phyloP scores from a whole-genome alignment of 2,113 vertebrate species.

The Chamaea fasciata region DNA sequence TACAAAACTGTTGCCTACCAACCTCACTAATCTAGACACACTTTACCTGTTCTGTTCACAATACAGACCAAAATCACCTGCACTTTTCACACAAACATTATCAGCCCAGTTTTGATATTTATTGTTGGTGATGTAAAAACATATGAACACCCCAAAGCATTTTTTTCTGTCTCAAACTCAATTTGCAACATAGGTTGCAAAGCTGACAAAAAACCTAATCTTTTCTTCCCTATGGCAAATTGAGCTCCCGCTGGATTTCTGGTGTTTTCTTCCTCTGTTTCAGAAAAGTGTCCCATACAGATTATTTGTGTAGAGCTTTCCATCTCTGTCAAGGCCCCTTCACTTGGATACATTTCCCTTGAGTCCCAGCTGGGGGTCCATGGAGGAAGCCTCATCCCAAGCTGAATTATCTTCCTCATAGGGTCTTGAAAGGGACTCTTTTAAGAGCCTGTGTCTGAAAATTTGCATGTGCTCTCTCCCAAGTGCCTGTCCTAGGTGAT shows the following conservation, averaged over 20 bases:
- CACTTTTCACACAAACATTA: neutral
- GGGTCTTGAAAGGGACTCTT: neutral
- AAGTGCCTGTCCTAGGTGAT: neutral
- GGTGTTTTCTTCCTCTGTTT: neutral
- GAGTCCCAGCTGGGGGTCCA: neutral
- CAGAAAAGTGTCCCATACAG: neutral
- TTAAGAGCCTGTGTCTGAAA: neutral
- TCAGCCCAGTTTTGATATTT: neutral
- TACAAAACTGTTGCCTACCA: neutral
- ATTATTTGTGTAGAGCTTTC: neutral
- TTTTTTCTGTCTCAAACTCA: neutral
- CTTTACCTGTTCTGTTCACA: neutral
- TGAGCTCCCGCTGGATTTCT: neutral
- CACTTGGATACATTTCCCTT: neutral
- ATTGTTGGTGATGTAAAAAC: neutral
- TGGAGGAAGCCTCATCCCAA: neutral
- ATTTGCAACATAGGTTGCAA: neutral
- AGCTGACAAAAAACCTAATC: neutral
- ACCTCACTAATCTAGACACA: neutral
- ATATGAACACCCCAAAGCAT: neutral
- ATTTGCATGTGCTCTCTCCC: accelerated
- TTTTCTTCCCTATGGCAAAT: neutral
- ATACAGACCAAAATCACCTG: neutral
- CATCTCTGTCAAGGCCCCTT: neutral
- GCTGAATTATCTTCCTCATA: neutral